Evolutionary conservation across 64 coral and sea anemone species (phyloP), one percentile per base, ranked within the genome.

Genomic region (Dendrophyllia cribrosa): DNA sequence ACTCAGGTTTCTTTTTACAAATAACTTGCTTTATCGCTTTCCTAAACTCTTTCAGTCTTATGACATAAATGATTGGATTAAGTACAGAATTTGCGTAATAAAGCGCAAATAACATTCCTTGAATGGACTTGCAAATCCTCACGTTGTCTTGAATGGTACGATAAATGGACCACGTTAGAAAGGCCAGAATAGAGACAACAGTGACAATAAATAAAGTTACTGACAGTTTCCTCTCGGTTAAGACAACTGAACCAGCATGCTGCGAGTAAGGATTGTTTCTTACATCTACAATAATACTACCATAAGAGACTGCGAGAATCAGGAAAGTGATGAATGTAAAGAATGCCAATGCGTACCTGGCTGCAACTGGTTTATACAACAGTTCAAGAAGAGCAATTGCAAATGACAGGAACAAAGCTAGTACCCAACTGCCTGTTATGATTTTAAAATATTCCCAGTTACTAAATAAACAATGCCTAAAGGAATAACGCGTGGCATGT

Each of bases 401-500:
- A 65, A 6, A 49, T 9, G 79, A 61, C 5, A 82, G 2, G 0
- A 66, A 0, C 7, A 83, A 65, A 48, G 26, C 15, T 16, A 64
- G 8, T 9, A 66, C 0, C 79, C 58, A 83, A 48, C 58, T 64
- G 4, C 17, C 20, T 9, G 65, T 47, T 8, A 83, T 83, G 3
- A 43, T 45, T 50, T n/a, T 66, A n/a, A 48, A 66, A 10, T 83
- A 83, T 7, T 65, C 4, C 14, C 58, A 21, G 47, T 65, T 66
- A 6, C 17, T 45, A 19, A 83, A 17, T 7, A 46, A 66, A 19
- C 58, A 83, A n/a, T 83, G 79, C 26, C 58, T 82, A 43, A 82
- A 82, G 12, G 78, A 58, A 47, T 17, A 82, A 64, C 46, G 56
- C 20, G 78, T 63, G 19, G 59, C 58, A 46, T 82, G 78, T 44